Evolutionary conservation across 2,888 invertebrate species (phyloP).

Genomic region (Entomobrya multifasciata): DNA sequence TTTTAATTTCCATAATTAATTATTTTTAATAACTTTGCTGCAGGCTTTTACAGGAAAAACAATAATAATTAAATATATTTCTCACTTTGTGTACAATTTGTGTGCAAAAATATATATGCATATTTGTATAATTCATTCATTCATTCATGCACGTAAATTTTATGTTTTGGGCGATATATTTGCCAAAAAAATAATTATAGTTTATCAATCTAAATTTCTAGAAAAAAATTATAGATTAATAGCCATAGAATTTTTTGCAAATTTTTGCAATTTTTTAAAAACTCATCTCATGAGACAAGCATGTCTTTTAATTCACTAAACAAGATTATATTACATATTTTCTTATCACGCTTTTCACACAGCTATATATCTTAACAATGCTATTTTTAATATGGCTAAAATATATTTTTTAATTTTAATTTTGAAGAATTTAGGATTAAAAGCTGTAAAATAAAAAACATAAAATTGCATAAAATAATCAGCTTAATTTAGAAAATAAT

Average conservation of each 20-base stretch:
- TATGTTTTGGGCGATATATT: slow-evolving; percentile 12
- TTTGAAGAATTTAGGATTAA: slow-evolving; percentile 4
- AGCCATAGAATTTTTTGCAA: too few relatives aligned
- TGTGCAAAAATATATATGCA: neutral
- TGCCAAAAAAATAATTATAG: slow-evolving; percentile 24
- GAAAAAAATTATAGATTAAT: too few relatives aligned
- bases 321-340: too few relatives aligned
- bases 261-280: too few relatives aligned
- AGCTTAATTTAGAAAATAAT: slow-evolving; percentile 31
- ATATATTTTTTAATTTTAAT: slow-evolving; percentile 2
- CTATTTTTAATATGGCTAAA: neutral
- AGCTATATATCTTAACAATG: slow-evolving; percentile 3
- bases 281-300: too few relatives aligned
- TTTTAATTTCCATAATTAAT: slow-evolving; percentile 23
- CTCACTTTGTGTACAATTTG: too few relatives aligned
- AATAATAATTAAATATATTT: slow-evolving; percentile 19
- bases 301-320: too few relatives aligned
- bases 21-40: too few relatives aligned
- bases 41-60: slow-evolving; percentile 15
- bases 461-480: neutral
- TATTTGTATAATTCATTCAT: slow-evolving; percentile 18
- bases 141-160: slow-evolving; percentile 30
- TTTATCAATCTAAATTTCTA: slow-evolving; percentile 22
- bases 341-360: slow-evolving; percentile 47
- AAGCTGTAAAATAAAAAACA: slow-evolving; percentile 17